phyloP scores from a whole-genome alignment of 2,113 vertebrate species.

The Xiphophorus maculatus region DNA sequence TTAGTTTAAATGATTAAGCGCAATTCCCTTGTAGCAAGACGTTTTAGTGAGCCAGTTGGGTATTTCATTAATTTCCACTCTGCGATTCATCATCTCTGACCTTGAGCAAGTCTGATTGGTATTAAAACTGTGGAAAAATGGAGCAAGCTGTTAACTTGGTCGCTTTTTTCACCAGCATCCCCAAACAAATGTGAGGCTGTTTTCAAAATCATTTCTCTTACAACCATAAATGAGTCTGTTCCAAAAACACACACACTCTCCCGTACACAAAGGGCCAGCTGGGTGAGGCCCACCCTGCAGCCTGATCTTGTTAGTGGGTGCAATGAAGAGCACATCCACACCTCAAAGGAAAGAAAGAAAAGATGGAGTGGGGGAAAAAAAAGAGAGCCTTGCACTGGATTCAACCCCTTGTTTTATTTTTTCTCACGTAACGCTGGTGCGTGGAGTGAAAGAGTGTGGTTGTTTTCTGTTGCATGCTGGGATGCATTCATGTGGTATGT shows the following conservation, averaged over 20 bases:
- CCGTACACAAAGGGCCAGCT: slow-evolving; percentile 63
- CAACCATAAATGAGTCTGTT: slow-evolving; percentile 48
- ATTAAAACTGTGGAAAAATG: slow-evolving; percentile 55
- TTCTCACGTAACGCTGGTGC: slow-evolving; percentile 65
- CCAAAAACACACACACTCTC: slow-evolving; percentile 51
- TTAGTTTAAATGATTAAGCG: slow-evolving; percentile 56
- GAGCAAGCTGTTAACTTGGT: slow-evolving; percentile 49
- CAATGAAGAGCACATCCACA: slow-evolving; percentile 69
- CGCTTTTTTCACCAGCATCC: background rate
- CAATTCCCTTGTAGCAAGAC: slow-evolving; percentile 42
- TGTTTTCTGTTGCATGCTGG: slow-evolving; percentile 13
- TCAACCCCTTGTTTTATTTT: slow-evolving; percentile 34
- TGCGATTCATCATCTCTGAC: slow-evolving; percentile 30
- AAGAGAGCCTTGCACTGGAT: slow-evolving; percentile 26
- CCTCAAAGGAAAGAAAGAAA: slow-evolving; percentile 65
- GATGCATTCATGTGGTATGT: background rate
- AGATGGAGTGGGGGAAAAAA: slow-evolving; percentile 33
- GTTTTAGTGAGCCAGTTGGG: slow-evolving; percentile 45
- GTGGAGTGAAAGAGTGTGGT: slow-evolving; percentile 39
- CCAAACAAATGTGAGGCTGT: slow-evolving; percentile 29
- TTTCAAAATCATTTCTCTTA: slow-evolving; percentile 50
- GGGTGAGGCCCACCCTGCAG: slow-evolving; percentile 71
- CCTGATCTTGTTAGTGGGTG: slow-evolving; percentile 78
- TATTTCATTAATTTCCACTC: slow-evolving; percentile 43
- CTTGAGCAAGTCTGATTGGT: slow-evolving; percentile 56